These are phyloP conservation scores for Plagodis dolabraria DNA, from an alignment of 2,888 invertebrate genomes.

Conservation along the genomic window DNA sequence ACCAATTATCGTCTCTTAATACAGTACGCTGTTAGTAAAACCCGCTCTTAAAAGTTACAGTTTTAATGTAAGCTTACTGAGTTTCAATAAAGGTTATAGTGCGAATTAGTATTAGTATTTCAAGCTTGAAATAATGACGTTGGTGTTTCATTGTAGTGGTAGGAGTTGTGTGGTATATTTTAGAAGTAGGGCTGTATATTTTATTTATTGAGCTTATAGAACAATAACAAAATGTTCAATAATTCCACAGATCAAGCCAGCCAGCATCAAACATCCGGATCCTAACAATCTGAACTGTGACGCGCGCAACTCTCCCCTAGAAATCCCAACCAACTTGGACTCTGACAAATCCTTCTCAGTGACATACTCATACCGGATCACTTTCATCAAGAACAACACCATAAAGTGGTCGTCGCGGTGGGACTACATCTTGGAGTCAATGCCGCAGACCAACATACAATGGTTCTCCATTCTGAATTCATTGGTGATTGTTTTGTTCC, in stretches of 20 bases:
- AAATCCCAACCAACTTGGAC: constrained; percentile 86
- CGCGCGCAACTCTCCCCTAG: constrained; percentile 86
- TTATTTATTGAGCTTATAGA: too few relatives aligned
- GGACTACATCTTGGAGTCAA: constrained; percentile 99
- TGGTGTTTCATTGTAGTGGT: too few relatives aligned
- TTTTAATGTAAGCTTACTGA: too few relatives aligned
- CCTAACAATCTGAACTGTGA: constrained; percentile 76
- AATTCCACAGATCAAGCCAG: constrained; percentile 74
- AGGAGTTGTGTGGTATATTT: too few relatives aligned
- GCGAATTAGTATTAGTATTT: too few relatives aligned
- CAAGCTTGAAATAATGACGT: too few relatives aligned
- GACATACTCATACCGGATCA: constrained; percentile 94
- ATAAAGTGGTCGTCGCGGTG: constrained; percentile 99
- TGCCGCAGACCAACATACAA: constrained; percentile 99
- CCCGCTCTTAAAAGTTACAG: too few relatives aligned
- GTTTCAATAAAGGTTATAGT: too few relatives aligned
- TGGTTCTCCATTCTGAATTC: constrained; percentile 99
- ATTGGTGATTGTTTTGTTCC: constrained; percentile 97
- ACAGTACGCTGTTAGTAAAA: too few relatives aligned
- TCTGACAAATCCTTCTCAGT: constrained; percentile 85
- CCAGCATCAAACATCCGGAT: constrained; percentile 83
- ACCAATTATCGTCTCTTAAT: too few relatives aligned
- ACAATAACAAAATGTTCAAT: not conserved
- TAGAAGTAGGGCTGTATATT: too few relatives aligned
- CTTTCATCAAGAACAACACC: constrained; percentile 90